Conservation (phyloP, 2,888 invertebrate genomes). For the Pilophorus perplexus region DNA sequence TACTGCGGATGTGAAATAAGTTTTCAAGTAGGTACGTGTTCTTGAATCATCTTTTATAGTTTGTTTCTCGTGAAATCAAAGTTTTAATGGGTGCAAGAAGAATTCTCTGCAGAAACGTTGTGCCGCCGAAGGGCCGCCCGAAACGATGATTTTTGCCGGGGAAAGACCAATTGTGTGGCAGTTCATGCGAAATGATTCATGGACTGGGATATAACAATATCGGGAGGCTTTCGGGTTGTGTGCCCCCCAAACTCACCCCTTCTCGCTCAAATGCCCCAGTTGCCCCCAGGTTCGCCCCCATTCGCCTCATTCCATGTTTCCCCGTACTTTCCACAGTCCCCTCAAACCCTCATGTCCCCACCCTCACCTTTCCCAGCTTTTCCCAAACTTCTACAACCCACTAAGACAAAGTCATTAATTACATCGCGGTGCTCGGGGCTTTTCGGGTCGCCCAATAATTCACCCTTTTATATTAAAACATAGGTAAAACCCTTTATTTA, state of each 20-base stretch:
- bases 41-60: too few species aligned
- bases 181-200: constrained; percentile 31
- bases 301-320: neutral
- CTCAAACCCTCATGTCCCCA: neutral
- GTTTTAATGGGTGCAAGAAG: too few species aligned
- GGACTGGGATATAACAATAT: constrained; percentile 35
- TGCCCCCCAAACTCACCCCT: constrained; percentile 7
- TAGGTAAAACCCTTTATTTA: constrained; percentile 46
- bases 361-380: neutral
- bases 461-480: constrained; percentile 47
- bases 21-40: too few species aligned
- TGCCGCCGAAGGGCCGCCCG: too few species aligned
- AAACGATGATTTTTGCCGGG: neutral
- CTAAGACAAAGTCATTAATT: constrained; percentile 47
- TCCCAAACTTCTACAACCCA: constrained; percentile 37
- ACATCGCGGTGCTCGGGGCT: constrained; percentile 28
- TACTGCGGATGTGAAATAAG: too few species aligned
- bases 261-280: neutral
- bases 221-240: constrained; percentile 17
- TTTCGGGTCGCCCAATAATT: constrained; percentile 42
- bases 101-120: too few species aligned
- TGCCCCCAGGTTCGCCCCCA: constrained; percentile 6
- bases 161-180: constrained; percentile 20
- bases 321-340: neutral
- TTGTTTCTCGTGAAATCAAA: too few species aligned